Base-by-base conservation (phyloP, 2,797 vertebrate genomes). In the Gymnodraco acuticeps region DNA sequence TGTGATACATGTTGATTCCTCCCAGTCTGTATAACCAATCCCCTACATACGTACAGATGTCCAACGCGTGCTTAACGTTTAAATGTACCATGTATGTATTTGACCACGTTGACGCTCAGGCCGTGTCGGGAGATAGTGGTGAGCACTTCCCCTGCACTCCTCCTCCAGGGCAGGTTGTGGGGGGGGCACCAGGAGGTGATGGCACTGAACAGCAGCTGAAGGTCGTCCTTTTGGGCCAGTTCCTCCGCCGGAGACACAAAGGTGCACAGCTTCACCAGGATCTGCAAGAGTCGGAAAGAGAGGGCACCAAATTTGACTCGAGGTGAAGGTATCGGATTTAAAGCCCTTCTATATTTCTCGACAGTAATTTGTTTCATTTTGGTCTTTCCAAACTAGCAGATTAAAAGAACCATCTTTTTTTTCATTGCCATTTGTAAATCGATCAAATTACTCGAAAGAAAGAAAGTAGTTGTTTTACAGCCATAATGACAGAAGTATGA, bases 111-210 rank as follows among this genome's bases (percentile, higher is more conserved):
- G 94, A 99, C 95, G 19, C 98, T 99, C 84, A 99, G 97, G 78
- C 98, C 98, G 0, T 99, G 97, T 51, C 98, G 93, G 51, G 98
- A 99, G 94, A 99, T 99, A 89, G 98, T 98, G 95, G 97, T 98
- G 11, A 99, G 96, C 41, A 99, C 98, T 90, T 99, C 98, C 27
- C 97, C 98, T 0, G 98, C 97, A 23, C 98, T 99, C 93, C 97
- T 97, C 88, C 98, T 96, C 98, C 98, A 99, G 72, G 97, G 98
- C 84, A 99, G 95, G 87, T 99, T 99, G 89, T 99, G 98, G 41
- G 98, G 98, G 33, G 98, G 98, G 78, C 98, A 99, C 98, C 98
- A 99, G 62, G 98, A 99, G 38, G 98, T 99, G 95, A 99, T 99
- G 95, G 98, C 98, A 89, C 98, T 99, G 94, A 99, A 99, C 3